Percentiles rank a stretch among this genome's conserved stretches.
Evolutionary conservation across 92 coral and sea anemone genomes (phyloP).

Genomic region (Micromussa lordhowensis): DNA sequence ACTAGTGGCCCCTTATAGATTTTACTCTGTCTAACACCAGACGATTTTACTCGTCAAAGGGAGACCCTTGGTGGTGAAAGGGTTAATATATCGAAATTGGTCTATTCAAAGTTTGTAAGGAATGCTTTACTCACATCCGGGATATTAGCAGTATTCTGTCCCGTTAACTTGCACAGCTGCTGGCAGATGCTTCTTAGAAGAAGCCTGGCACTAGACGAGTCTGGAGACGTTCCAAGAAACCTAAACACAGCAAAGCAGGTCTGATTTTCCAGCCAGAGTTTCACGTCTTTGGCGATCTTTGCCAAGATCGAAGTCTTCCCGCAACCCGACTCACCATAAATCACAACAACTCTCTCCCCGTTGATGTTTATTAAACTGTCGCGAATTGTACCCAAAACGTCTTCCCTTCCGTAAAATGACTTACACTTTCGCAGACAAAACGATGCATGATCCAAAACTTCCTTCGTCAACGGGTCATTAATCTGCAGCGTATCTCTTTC

Average conservation of each 20-base stretch:
- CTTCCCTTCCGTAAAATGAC: slow-evolving; percentile 55
- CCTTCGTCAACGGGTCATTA: slow-evolving; percentile 45
- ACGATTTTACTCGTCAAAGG: too few relatives aligned
- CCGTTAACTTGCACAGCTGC: slow-evolving; percentile 22
- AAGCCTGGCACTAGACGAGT: slow-evolving; percentile 48
- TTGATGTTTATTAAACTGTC: slow-evolving; percentile 17
- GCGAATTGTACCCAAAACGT: slow-evolving; percentile 19
- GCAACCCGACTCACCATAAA: slow-evolving; percentile 64
- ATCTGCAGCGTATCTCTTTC: slow-evolving; percentile 4
- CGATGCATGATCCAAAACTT: slow-evolving; percentile 41
- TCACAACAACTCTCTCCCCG: slow-evolving; percentile 27
- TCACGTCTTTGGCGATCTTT: slow-evolving; percentile 41
- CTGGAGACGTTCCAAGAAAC: slow-evolving; percentile 64
- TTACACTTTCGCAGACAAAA: slow-evolving; percentile 49
- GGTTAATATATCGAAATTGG: too few relatives aligned
- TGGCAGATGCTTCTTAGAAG: slow-evolving; percentile 50
- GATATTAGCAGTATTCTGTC: slow-evolving; percentile 16
- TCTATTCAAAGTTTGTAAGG: background rate
- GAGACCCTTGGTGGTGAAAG: too few relatives aligned
- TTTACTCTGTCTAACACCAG: too few relatives aligned
- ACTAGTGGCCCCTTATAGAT: too few relatives aligned
- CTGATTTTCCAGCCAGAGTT: slow-evolving; percentile 29
- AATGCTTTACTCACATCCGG: slow-evolving; percentile 48
- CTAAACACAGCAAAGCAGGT: slow-evolving; percentile 26
- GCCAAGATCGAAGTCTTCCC: slow-evolving; percentile 64